A percentile compares a stretch with the other conserved stretches of the same genome.
These are phyloP conservation scores for Acropora tenuis DNA, from an alignment of 64 coral and sea anemone species.

Conservation along the genomic window DNA sequence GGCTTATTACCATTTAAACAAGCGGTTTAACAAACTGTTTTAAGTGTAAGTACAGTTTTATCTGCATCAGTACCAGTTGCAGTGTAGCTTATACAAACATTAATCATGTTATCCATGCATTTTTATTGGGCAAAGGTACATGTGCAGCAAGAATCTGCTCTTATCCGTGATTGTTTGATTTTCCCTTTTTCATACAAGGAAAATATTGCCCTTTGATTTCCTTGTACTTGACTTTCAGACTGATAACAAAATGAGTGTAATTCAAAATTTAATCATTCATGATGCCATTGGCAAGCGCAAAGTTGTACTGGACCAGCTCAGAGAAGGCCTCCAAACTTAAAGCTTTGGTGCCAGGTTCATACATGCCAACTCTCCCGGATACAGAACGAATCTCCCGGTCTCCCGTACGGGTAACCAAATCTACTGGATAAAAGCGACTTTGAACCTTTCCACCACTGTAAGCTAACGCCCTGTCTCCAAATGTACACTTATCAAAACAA, in stretches of 20 bases:
- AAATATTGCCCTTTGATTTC: background rate
- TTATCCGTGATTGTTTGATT: background rate
- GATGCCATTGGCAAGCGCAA: background rate
- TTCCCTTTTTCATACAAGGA: background rate
- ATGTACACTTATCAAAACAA: too few relatives aligned
- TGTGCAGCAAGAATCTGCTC: constrained; percentile 1
- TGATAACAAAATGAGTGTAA: background rate
- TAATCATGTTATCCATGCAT: constrained; percentile 1
- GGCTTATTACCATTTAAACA: background rate
- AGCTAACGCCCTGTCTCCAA: too few relatives aligned
- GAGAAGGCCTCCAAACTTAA: background rate
- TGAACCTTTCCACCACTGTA: too few relatives aligned
- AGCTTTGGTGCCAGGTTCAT: background rate
- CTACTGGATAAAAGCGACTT: too few relatives aligned
- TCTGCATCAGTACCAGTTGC: background rate
- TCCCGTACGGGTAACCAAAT: too few relatives aligned
- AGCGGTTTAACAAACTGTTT: background rate
- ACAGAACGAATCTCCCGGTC: too few relatives aligned
- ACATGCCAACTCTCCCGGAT: too few relatives aligned
- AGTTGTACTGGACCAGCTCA: constrained; percentile 10
- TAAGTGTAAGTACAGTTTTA: constrained; percentile 46
- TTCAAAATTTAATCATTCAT: background rate
- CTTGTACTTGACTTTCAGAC: background rate
- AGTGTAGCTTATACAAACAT: background rate
- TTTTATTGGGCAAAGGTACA: background rate